Percentiles rank a stretch among this genome's conserved stretches.
These are phyloP conservation scores for Dryocosmus kuriphilus DNA, from an alignment of 2,888 invertebrate species.

Conservation along the genomic window DNA sequence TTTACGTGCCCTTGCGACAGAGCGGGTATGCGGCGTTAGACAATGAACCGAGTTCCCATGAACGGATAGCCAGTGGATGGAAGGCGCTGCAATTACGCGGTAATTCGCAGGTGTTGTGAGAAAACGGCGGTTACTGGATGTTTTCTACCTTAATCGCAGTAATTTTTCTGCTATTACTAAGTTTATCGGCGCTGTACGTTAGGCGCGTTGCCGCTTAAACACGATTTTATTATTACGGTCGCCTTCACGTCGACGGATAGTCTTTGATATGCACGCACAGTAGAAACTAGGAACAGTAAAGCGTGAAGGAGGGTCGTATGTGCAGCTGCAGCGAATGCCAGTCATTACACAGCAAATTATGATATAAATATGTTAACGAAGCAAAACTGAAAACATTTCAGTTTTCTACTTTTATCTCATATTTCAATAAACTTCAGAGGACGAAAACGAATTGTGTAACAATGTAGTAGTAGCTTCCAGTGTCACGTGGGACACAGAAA, in stretches of 20 bases:
- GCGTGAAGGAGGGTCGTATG: not conserved
- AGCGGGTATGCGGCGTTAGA: constrained; percentile 65
- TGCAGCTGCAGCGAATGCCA: constrained; percentile 9
- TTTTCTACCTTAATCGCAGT: constrained; percentile 75
- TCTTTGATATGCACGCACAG: constrained; percentile 43
- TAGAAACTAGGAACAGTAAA: constrained; percentile 6
- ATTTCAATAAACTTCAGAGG: not conserved
- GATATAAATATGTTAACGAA: constrained; percentile 10
- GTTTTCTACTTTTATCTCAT: not conserved
- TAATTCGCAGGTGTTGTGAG: constrained; percentile 76
- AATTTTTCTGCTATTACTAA: constrained; percentile 74
- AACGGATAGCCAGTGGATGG: constrained; percentile 68
- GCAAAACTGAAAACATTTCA: not conserved
- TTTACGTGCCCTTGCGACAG: constrained; percentile 65
- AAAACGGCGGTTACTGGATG: constrained; percentile 74
- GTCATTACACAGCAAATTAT: constrained; percentile 22
- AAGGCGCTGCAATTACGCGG: constrained; percentile 74
- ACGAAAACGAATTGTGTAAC: not conserved
- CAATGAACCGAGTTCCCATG: constrained; percentile 75
- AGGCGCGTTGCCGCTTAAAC: constrained; percentile 55
- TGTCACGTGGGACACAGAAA: not conserved
- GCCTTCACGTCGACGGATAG: constrained; percentile 47
- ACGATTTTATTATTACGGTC: constrained; percentile 58
- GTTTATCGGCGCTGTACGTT: constrained; percentile 63
- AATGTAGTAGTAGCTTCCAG: not conserved